These are phyloP conservation scores for Nothocercus nigrocapillus DNA, from an alignment of 2,113 vertebrate species.

Conservation along the genomic window DNA sequence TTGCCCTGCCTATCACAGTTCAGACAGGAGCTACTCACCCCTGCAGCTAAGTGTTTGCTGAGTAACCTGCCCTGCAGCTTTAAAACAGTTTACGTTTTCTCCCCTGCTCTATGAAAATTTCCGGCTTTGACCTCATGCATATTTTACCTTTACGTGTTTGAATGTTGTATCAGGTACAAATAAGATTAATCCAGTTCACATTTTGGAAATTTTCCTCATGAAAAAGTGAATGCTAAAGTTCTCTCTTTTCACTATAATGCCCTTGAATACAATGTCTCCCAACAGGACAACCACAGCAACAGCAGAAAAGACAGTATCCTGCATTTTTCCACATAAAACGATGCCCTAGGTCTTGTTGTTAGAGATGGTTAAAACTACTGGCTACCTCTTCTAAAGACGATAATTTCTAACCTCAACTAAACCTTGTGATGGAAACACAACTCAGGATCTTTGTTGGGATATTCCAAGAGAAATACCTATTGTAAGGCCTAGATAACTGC, in stretches of 20 bases:
- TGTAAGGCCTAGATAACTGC: not conserved
- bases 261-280: not conserved
- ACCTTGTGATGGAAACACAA: not conserved
- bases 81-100: not conserved
- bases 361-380: not conserved
- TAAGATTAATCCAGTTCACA: rapidly evolving
- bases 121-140: rapidly evolving
- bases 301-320: not conserved
- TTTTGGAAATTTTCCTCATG: not conserved
- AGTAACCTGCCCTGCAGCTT: not conserved
- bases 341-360: too few relatives aligned
- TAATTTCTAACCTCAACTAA: not conserved
- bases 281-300: not conserved
- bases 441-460: not conserved
- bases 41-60: not conserved
- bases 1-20: not conserved
- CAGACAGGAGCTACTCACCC: not conserved
- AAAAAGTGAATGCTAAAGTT: not conserved
- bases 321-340: not conserved
- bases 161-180: not conserved
- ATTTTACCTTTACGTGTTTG: not conserved
- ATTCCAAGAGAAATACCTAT: not conserved
- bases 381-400: not conserved
- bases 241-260: not conserved
- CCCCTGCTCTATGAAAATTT: not conserved